Evolutionary conservation across 1,140 invertebrate species (phyloP), one percentile per base, ranked within the genome.

Genomic region (Neodiprion fabricii): DNA sequence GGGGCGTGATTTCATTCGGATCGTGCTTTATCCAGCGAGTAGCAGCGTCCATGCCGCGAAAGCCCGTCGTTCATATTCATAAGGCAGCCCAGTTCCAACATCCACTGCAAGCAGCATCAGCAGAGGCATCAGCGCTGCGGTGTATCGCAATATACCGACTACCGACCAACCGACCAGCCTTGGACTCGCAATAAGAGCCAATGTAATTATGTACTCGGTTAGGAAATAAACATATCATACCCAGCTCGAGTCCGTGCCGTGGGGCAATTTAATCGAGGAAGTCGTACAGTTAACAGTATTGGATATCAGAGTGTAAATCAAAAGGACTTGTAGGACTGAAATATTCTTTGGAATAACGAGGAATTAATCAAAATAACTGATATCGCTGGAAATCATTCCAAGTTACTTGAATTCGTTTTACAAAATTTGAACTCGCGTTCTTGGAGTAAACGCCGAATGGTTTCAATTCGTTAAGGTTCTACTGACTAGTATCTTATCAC

Each of bases 151-250:
- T 61, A 61, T 61, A 61, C 53, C 11, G 28, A 40, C 5, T 40
- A 40, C 28, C 28, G 28, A 40, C 28, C 1, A 40, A 40, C 5
- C 28, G 28, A 40, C 28, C 28, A 40, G 5, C 28, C 2, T 40
- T 8, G 53, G 53, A 61, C 53, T 17, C n/a, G 53, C 53, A 61
- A 61, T 61, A 61, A 61, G 53, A 61, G 53, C 53, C 53, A 61
- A 61, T 9, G 53, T 17, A 61, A 61, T 78, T 79, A 79, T 72
- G 72, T 75, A 75, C 76, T 75, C 74, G 78, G 75, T 79, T 79
- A 79, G 75, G 75, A 78, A 81, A 83, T 79, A 83, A 80, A 82
- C 80, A 79, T 83, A 83, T 83, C 82, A 76, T 75, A 73, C 72
- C 66, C 72, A 75, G 28, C 28, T 2, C 28, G 5, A 40, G 28